Evolutionary conservation across 2,888 invertebrate species (phyloP).

Genomic region (Leptopterna dolabrata): DNA sequence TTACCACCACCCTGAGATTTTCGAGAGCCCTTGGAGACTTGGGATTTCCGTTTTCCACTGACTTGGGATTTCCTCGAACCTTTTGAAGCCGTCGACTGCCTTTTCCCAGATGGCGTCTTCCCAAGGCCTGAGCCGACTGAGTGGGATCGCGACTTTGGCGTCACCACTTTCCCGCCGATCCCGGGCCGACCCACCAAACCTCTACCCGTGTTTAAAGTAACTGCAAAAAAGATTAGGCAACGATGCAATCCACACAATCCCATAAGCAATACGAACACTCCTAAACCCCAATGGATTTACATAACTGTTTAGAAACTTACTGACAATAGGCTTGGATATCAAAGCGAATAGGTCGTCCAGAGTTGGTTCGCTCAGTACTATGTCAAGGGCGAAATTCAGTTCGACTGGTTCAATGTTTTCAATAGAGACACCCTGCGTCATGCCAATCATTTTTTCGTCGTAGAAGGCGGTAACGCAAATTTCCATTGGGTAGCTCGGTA

Average conservation of each 20-base stretch:
- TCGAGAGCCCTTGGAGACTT: not conserved
- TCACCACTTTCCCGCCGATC: conserved; percentile 28
- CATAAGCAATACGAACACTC: conserved; percentile 28
- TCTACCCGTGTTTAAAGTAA: conserved; percentile 33
- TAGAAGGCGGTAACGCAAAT: conserved; percentile 33
- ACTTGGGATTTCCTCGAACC: not conserved
- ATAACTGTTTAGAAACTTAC: conserved; percentile 33
- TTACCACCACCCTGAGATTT: not conserved
- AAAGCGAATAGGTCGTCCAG: conserved; percentile 12
- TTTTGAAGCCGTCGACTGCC: not conserved
- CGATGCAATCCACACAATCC: not conserved
- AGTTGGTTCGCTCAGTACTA: not conserved
- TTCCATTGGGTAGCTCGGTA: conserved; percentile 31
- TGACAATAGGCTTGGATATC: conserved; percentile 40
- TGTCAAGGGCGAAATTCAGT: conserved; percentile 28
- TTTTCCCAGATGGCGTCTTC: not conserved
- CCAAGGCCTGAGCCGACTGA: not conserved
- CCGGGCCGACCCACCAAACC: conserved; percentile 1
- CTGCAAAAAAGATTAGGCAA: not conserved
- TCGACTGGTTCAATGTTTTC: conserved; percentile 21
- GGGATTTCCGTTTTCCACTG: not conserved
- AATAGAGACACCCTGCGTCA: conserved; percentile 14
- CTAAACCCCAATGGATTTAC: too few relatives aligned
- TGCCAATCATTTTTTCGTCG: conserved; percentile 29
- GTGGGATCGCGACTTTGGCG: not conserved